Percentiles rank a stretch among this genome's conserved stretches.
These are phyloP conservation scores for Pampusana beccarii DNA, from an alignment of 2,113 vertebrate genomes.

Conservation along the genomic window DNA sequence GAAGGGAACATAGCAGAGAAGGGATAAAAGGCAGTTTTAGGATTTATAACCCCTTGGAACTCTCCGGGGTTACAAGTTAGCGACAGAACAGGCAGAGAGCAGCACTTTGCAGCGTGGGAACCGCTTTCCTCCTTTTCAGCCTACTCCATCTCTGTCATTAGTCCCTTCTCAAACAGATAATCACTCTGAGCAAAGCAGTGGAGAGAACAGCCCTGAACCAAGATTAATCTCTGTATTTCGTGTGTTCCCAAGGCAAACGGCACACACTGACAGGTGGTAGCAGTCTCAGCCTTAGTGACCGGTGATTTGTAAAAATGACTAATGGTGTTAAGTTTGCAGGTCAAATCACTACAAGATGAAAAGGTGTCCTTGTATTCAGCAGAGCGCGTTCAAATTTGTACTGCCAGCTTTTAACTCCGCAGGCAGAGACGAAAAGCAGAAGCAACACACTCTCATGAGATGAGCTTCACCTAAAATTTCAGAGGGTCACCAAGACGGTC, in stretches of 20 bases:
- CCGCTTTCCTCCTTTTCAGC: background rate
- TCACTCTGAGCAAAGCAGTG: background rate
- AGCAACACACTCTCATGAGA: background rate
- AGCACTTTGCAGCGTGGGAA: conserved; percentile 11
- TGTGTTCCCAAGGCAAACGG: background rate
- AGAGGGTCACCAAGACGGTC: background rate
- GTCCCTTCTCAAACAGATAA: background rate
- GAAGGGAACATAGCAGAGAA: background rate
- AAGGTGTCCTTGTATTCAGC: background rate
- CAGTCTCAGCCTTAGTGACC: background rate
- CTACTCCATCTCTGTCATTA: background rate
- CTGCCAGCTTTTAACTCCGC: background rate
- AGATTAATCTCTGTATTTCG: background rate
- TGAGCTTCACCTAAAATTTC: background rate
- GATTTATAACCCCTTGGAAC: conserved; percentile 20
- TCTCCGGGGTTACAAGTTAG: background rate
- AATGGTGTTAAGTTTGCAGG: background rate
- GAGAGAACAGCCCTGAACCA: background rate
- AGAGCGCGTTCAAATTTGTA: background rate
- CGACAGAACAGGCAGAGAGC: background rate
- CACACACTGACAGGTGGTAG: background rate
- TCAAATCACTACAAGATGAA: background rate
- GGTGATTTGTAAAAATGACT: conserved; percentile 22
- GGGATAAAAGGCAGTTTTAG: background rate
- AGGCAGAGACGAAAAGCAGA: background rate